Percentiles rank a stretch among this genome's conserved stretches.
These are phyloP conservation scores for Cinclus cinclus DNA, from an alignment of 2,113 vertebrate species.

Conservation along the genomic window DNA sequence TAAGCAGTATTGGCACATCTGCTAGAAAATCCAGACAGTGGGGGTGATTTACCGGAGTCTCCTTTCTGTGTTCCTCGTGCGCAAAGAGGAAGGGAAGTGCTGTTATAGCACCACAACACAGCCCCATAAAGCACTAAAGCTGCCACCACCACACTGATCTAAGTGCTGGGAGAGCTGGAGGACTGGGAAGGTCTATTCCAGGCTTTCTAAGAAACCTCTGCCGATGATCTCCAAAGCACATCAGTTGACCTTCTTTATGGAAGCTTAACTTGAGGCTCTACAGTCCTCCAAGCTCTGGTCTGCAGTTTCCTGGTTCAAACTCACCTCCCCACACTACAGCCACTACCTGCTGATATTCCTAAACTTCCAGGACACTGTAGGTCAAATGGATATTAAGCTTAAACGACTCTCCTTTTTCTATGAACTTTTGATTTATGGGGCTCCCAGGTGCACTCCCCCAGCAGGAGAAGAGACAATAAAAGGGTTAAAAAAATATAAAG, in stretches of 20 bases:
- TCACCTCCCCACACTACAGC: not conserved
- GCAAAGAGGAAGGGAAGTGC: not conserved
- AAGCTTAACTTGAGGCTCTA: not conserved
- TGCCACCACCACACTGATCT: not conserved
- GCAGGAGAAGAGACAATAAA: not conserved
- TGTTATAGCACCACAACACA: not conserved
- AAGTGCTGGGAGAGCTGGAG: not conserved
- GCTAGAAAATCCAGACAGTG: not conserved
- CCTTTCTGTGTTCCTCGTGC: not conserved
- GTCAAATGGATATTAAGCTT: not conserved
- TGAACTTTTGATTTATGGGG: not conserved
- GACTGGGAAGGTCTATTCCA: not conserved
- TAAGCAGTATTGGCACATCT: fast-evolving
- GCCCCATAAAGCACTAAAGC: not conserved
- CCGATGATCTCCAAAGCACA: not conserved
- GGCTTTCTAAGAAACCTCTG: not conserved
- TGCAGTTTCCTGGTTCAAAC: not conserved
- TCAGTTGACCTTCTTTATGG: not conserved
- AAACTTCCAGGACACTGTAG: not conserved
- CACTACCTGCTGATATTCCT: not conserved
- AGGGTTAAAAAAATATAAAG: no score
- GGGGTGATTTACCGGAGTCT: not conserved
- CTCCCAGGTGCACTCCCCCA: not conserved
- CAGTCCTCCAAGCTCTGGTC: not conserved
- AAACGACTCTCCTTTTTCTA: not conserved